Percentiles rank a stretch among this genome's conserved stretches.
Evolutionary conservation across 2,113 vertebrate species (phyloP).

Genomic region (Girardinichthys multiradiatus): DNA sequence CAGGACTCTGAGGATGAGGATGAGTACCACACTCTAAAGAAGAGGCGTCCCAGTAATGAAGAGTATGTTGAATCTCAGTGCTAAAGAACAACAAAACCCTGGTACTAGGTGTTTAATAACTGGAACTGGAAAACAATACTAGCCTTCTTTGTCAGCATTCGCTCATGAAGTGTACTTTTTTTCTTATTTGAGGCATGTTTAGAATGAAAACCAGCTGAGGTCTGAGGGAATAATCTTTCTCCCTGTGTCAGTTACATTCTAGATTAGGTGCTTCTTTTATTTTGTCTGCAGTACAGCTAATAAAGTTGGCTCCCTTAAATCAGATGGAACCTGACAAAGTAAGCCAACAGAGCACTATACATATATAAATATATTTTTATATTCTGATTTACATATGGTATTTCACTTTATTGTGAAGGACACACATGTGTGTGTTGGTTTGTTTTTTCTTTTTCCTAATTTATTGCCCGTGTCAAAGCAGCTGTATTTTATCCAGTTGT

Average conservation of each 20-base stretch:
- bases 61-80: conserved; percentile 67
- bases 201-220: not conserved
- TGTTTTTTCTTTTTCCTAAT: conserved; percentile 48
- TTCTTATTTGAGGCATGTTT: not conserved
- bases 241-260: not conserved
- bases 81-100: conserved; percentile 55
- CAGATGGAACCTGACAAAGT: not conserved
- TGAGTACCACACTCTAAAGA: conserved; percentile 37
- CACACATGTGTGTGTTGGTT: conserved; percentile 22
- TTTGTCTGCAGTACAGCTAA: not conserved
- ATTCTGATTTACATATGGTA: conserved; percentile 14
- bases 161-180: conserved; percentile 7
- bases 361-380: conserved; percentile 31
- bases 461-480: conserved; percentile 59
- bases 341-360: not conserved
- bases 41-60: conserved; percentile 26
- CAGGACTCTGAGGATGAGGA: conserved; percentile 74
- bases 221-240: not conserved
- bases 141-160: conserved; percentile 14
- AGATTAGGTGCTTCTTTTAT: conserved; percentile 1
- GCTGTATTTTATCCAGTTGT: conserved; percentile 21
- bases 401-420: conserved; percentile 54
- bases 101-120: not conserved
- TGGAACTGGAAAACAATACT: conserved; percentile 7
- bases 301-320: not conserved